Percentiles rank a stretch among this genome's conserved stretches.
Evolutionary conservation across 2,888 invertebrate species (phyloP).

Genomic region (Junonia oenone): DNA sequence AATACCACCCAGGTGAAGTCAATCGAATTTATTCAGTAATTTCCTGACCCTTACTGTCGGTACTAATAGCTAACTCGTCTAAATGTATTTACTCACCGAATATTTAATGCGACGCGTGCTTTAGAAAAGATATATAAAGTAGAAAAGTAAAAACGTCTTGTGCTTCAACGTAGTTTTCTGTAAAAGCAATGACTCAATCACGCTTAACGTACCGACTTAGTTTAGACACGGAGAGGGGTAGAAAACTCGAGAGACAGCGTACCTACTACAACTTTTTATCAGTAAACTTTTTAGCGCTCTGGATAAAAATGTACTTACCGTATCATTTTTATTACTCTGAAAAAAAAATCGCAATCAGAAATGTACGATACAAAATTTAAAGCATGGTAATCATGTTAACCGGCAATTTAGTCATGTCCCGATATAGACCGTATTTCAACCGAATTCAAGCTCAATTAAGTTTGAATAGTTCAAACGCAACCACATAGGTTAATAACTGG

Average conservation of each 20-base stretch:
- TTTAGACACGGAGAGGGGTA: conserved; percentile 4
- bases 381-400: neutral
- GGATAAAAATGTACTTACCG: too few species aligned
- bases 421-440: neutral
- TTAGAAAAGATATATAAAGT: neutral
- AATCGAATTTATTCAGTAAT: conserved; percentile 73
- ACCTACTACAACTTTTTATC: neutral
- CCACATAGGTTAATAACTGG: conserved; percentile 4
- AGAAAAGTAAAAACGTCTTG: neutral
- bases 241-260: neutral
- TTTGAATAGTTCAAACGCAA: neutral
- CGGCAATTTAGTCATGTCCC: neutral
- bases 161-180: neutral
- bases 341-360: neutral
- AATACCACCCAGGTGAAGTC: conserved; percentile 50
- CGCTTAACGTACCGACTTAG: conserved; percentile 20
- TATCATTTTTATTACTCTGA: neutral
- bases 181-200: conserved; percentile 25
- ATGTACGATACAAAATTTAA: neutral
- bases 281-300: too few species aligned
- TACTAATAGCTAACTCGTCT: conserved; percentile 50
- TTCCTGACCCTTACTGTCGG: conserved; percentile 49
- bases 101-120: too few species aligned
- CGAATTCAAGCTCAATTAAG: neutral
- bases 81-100: conserved; percentile 43